Conservation (phyloP, 2,113 vertebrate genomes). For the Tenebrosternarchus preto region DNA sequence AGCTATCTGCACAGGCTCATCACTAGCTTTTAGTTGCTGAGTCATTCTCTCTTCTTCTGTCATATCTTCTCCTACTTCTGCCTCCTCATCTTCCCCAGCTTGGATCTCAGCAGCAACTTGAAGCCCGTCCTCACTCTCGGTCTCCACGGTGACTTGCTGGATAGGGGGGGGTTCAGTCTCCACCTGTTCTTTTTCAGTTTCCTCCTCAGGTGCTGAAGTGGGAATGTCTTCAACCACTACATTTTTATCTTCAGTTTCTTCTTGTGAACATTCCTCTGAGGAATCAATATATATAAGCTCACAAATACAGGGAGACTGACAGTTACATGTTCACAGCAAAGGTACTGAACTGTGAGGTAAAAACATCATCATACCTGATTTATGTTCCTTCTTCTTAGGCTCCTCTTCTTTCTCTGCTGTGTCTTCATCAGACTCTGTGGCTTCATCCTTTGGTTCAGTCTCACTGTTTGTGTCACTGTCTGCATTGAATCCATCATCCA, state of each 20-base stretch:
- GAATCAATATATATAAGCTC: neutral
- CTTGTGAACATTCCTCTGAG: constrained; percentile 46
- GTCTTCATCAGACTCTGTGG: constrained; percentile 72
- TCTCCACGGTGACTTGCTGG: constrained; percentile 56
- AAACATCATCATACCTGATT: constrained; percentile 26
- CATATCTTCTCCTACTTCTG: constrained; percentile 71
- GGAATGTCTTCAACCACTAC: constrained; percentile 24
- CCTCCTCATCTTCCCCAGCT: constrained; percentile 63
- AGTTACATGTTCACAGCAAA: no score
- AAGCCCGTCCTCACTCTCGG: constrained; percentile 59
- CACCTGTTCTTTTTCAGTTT: constrained; percentile 50
- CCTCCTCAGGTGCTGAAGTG: constrained; percentile 38
- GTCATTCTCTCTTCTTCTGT: constrained; percentile 48
- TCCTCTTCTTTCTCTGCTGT: constrained; percentile 62
- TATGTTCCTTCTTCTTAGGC: constrained; percentile 56
- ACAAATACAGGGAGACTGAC: no score
- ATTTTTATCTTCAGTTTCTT: constrained; percentile 42
- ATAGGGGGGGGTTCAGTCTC: constrained; percentile 32
- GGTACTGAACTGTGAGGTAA: neutral
- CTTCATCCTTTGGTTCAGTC: constrained; percentile 79
- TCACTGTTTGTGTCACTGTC: constrained; percentile 88
- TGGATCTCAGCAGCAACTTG: constrained; percentile 54
- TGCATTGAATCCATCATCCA: constrained; percentile 81
- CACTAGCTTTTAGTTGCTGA: constrained; percentile 40
- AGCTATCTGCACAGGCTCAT: constrained; percentile 28